Evolutionary conservation across 2,888 invertebrate species (phyloP).

Genomic region (Teleiodes luculella): DNA sequence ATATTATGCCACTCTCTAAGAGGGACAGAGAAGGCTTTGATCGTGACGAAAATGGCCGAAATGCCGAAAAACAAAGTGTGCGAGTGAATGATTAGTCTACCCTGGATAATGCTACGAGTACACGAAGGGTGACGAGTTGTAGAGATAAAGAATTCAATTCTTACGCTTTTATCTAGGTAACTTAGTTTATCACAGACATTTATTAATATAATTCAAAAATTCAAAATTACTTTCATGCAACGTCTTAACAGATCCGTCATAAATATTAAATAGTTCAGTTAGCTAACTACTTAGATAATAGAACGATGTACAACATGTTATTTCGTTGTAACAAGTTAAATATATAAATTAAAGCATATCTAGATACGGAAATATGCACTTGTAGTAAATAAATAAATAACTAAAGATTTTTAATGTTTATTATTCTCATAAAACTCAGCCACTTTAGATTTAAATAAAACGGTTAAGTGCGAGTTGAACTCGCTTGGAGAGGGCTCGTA

Average conservation of each 20-base stretch:
- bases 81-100: background rate
- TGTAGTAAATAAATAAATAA: too few relatives aligned
- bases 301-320: background rate
- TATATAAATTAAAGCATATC: too few relatives aligned
- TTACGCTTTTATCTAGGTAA: slow-evolving; percentile 49
- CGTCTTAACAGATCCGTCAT: slow-evolving; percentile 46
- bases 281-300: background rate
- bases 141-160: slow-evolving; percentile 36
- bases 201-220: slow-evolving; percentile 12
- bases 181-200: slow-evolving; percentile 51
- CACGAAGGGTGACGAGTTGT: background rate
- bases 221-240: background rate
- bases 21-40: background rate
- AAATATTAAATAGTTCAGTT: slow-evolving; percentile 52
- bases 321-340: background rate
- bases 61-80: background rate
- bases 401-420: too few relatives aligned
- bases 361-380: background rate
- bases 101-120: background rate
- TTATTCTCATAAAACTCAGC: too few relatives aligned
- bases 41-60: background rate
- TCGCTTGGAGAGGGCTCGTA: too few relatives aligned
- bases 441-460: too few relatives aligned
- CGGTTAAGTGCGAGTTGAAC: too few relatives aligned
- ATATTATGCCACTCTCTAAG: too few relatives aligned